Percentiles rank a stretch among this genome's conserved stretches.
phyloP scores from a whole-genome alignment of 2,113 vertebrate species.

The Smithornis capensis region DNA sequence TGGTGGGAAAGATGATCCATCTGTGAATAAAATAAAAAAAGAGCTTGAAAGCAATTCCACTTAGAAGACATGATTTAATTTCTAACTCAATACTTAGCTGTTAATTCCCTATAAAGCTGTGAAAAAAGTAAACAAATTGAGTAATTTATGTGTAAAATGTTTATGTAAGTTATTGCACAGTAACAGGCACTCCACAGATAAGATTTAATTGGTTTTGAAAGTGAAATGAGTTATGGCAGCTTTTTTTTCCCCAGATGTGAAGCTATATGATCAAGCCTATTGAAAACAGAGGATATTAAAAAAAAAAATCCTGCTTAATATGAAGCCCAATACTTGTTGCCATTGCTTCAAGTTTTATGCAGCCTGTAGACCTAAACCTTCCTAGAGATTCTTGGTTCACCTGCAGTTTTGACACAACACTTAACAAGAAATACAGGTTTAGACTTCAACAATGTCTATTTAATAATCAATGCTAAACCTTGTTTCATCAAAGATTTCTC shows the following conservation, averaged over 20 bases:
- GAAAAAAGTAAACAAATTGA: not conserved
- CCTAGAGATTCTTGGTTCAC: not conserved
- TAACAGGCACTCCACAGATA: not conserved
- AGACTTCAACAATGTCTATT: not conserved
- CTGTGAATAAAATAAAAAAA: constrained; percentile 67
- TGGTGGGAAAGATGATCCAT: constrained; percentile 89
- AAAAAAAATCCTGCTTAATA: not conserved
- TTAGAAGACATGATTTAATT: not conserved
- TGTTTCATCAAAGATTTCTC: not conserved
- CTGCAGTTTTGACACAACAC: accelerated
- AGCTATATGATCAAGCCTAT: not conserved
- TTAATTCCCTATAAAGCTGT: not conserved
- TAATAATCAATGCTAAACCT: not conserved
- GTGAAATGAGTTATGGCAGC: not conserved
- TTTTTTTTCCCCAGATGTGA: not conserved
- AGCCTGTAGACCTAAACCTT: not conserved
- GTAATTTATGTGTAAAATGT: not conserved
- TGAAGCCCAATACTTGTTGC: not conserved
- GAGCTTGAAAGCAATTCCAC: not conserved
- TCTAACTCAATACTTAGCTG: not conserved
- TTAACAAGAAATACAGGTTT: not conserved
- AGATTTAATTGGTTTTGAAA: not conserved
- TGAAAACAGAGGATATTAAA: not conserved
- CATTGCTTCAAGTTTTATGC: not conserved
- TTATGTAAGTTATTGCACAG: not conserved